A percentile compares a stretch with the other conserved stretches of the same genome.
Evolutionary conservation across 1,140 invertebrate species (phyloP).

Genomic region (Helicoverpa armigera): DNA sequence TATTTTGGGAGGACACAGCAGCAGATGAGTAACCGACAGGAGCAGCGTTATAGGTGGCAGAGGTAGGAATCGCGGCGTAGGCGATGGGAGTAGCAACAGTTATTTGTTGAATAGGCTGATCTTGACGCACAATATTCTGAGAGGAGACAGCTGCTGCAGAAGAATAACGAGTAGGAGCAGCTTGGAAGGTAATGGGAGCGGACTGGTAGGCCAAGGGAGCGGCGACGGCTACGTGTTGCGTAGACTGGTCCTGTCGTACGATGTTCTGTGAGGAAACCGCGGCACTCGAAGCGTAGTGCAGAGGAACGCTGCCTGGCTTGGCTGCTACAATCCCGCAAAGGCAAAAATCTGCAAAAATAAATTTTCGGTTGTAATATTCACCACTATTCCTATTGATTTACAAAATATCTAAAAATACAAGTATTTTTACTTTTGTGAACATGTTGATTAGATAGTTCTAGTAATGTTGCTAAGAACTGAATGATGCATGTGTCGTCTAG

Average conservation of each 20-base stretch:
- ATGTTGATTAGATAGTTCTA: slow-evolving; percentile 52
- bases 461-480: slow-evolving; percentile 30
- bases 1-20: slow-evolving; percentile 74
- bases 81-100: slow-evolving; percentile 52
- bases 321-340: slow-evolving; percentile 65
- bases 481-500: slow-evolving; percentile 36
- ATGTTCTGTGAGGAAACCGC: slow-evolving; percentile 76
- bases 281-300: slow-evolving; percentile 68
- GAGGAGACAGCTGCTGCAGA: slow-evolving; percentile 69
- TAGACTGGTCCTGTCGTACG: slow-evolving; percentile 64
- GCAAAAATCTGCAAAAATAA: slow-evolving; percentile 60
- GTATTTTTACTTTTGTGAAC: slow-evolving; percentile 57
- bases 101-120: slow-evolving; percentile 63
- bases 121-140: slow-evolving; percentile 72
- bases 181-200: slow-evolving; percentile 55
- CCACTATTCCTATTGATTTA: too few relatives aligned
- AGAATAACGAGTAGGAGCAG: slow-evolving; percentile 61
- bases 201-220: slow-evolving; percentile 57
- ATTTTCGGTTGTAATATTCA: background rate
- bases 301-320: slow-evolving; percentile 64
- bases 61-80: slow-evolving; percentile 63
- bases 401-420: slow-evolving; percentile 22
- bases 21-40: slow-evolving; percentile 69
- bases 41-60: slow-evolving; percentile 54
- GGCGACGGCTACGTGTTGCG: slow-evolving; percentile 61